A percentile compares a stretch with the other conserved stretches of the same genome.
Conservation (phyloP, 2,797 vertebrate genomes). For the Clarias laeviceps region DNA sequence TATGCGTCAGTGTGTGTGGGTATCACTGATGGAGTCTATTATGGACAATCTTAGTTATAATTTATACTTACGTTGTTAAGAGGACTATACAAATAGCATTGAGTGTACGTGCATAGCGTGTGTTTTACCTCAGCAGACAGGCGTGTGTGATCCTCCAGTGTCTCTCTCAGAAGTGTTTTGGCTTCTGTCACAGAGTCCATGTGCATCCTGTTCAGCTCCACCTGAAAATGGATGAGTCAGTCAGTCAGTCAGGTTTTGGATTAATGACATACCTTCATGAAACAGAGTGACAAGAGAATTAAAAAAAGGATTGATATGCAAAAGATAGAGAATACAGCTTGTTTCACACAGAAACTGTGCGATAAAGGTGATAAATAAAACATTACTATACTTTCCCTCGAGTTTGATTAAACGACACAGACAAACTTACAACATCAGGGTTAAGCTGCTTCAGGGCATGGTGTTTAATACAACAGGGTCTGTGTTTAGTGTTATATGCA, state of each 20-base stretch:
- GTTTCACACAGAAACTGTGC: too few species aligned
- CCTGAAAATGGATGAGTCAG: slow-evolving; percentile 63
- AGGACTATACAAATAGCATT: too few species aligned
- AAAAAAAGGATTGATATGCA: not conserved
- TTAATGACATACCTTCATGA: not conserved
- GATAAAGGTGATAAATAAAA: too few species aligned
- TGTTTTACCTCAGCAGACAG: slow-evolving; percentile 66
- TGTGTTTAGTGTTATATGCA: too few species aligned
- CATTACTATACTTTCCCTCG: too few species aligned
- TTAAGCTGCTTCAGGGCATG: too few species aligned
- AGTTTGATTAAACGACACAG: too few species aligned
- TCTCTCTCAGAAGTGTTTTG: slow-evolving; percentile 64
- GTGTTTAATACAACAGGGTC: too few species aligned
- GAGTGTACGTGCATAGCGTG: not conserved
- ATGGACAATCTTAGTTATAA: too few species aligned
- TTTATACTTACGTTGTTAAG: too few species aligned
- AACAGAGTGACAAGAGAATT: not conserved
- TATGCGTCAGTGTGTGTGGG: not conserved
- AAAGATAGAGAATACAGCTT: not conserved
- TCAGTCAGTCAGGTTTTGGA: not conserved
- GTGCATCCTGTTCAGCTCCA: slow-evolving; percentile 69
- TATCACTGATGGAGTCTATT: too few species aligned
- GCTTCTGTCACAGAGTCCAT: slow-evolving; percentile 66
- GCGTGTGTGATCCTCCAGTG: slow-evolving; percentile 71
- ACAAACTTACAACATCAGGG: too few species aligned